Conservation (phyloP, 1,140 invertebrate genomes). For the Lordiphosa mommai region DNA sequence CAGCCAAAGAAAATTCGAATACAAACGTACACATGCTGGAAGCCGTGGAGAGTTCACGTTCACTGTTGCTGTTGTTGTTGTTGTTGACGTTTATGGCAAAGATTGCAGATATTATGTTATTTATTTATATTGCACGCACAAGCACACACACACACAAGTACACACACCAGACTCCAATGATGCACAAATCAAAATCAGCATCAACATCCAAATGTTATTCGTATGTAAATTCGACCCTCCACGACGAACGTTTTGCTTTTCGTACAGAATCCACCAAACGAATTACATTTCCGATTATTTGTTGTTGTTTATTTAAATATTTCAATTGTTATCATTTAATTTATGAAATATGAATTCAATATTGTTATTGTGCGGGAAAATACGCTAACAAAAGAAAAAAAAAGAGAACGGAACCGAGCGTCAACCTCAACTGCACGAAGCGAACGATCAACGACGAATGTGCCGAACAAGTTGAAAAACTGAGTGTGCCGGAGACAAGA, state of each 20-base stretch:
- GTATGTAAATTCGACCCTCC: conserved; percentile 58
- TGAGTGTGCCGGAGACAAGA: conserved; percentile 19
- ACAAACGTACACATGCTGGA: conserved; percentile 64
- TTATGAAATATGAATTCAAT: conserved; percentile 24
- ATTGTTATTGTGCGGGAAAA: conserved; percentile 27
- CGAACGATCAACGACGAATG: conserved; percentile 66
- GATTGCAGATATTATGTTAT: conserved; percentile 73
- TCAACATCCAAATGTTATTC: conserved; percentile 65
- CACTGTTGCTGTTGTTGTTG: conserved; percentile 7
- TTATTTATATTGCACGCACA: conserved; percentile 68
- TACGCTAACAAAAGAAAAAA: conserved; percentile 27
- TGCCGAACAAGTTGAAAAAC: conserved; percentile 38
- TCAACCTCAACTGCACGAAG: conserved; percentile 50
- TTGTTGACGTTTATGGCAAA: conserved; percentile 43
- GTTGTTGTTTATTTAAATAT: conserved; percentile 7
- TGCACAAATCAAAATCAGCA: conserved; percentile 51
- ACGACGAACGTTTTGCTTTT: conserved; percentile 27
- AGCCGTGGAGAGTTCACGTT: conserved; percentile 1
- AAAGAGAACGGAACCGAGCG: conserved; percentile 5
- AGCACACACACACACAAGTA: conserved; percentile 15
- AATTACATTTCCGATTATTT: conserved; percentile 27
- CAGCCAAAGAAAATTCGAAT: conserved; percentile 33
- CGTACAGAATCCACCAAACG: not conserved
- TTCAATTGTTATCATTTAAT: conserved; percentile 29
- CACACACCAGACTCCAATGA: not conserved